Evolutionary conservation across 2,888 invertebrate genomes (phyloP), one percentile per base, ranked within the genome.

Genomic region (Drosophila rellima): DNA sequence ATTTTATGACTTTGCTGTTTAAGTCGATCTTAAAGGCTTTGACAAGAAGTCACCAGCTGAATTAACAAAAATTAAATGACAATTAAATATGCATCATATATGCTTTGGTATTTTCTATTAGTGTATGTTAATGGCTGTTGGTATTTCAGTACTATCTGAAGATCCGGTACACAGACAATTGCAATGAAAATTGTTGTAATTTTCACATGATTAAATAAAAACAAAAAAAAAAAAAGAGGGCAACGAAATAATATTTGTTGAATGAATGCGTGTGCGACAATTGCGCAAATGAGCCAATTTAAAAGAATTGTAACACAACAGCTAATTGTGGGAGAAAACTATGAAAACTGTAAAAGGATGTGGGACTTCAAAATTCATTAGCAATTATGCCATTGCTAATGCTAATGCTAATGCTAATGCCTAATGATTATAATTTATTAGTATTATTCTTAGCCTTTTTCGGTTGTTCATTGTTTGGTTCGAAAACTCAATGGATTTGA

Each of bases 171-270:
- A 33, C 52, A 64, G 47, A 78, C 79, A 74, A 78, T 79, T 68
- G 70, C 63, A 56, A 59, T 64, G 35, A 56, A 64, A 80, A 70
- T 65, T 57, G 60, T 59, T 52, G 51, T 66, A 50, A 60, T 64
- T 60, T 68, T 78, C 78, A 74, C 82, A 78, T 78, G 66, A 78
- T 65, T 81, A 62, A 44, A 55, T 31, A 17, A 23, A 51, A 35
- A 23, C 23, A 35, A 45, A 51, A 35, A 23, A 23, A 35, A 42
- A 47, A 74, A 78, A 77, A 61, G 57, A 65, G 73, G 78, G 78
- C 48, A 62, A 70, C 48, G 23, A 51, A 67, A 26, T 45, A 33
- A 55, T 59, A 60, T 65, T 64, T 64, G n/a, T 68, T 60, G 37
- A 40, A 47, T 60, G 70, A 75, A 80, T 61, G 62, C 60, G 62